Base-by-base conservation (phyloP, 2,888 invertebrate species). In the Caenorhabditis virilis region DNA sequence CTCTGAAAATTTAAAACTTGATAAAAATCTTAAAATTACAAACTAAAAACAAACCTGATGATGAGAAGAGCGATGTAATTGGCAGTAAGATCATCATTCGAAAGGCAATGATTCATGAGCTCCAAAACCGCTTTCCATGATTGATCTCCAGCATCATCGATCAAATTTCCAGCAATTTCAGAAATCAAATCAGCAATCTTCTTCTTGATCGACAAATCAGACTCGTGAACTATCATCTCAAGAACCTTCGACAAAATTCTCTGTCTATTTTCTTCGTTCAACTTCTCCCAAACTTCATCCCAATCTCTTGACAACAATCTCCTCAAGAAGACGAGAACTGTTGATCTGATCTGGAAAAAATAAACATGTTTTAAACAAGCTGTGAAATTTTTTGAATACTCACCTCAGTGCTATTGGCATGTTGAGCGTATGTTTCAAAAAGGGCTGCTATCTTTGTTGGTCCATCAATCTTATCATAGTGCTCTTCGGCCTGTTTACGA, bases 51-150 rank as follows among this genome's bases (percentile, higher is more conserved):
- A 87, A 85, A 93, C 89, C 93, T 91, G 83, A 98, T 94, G 87
- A 98, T 92, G 75, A 92, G 89, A 54, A 98, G 89, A 38, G 95
- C 94, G 74, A 92, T 90, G 85, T 95, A 95, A 85, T 93, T 93
- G 59, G 94, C 87, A 69, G 90, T 89, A 25, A 91, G 87, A 80
- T 90, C 89, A 45, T 90, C 88, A 39, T 92, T 90, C 84, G 89
- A 91, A 48, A 93, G 93, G 85, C 93, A 93, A 84, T 93, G 91
- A 85, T 95, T 97, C 82, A 98, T 88, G 84, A 95, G 95, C 66
- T 86, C 86, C 69, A 98, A 87, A 84, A 97, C 60, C 42, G 62
- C 67, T 27, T 59, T 53, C 61, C 57, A 57, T 9, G 56, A 38
- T 48, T 56, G 47, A 26, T 54, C 59, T 30, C 64, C 64, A 23